Evolutionary conservation across 2,113 vertebrate species (phyloP), one percentile per base, ranked within the genome.

Genomic region (Calyptomena viridis): DNA sequence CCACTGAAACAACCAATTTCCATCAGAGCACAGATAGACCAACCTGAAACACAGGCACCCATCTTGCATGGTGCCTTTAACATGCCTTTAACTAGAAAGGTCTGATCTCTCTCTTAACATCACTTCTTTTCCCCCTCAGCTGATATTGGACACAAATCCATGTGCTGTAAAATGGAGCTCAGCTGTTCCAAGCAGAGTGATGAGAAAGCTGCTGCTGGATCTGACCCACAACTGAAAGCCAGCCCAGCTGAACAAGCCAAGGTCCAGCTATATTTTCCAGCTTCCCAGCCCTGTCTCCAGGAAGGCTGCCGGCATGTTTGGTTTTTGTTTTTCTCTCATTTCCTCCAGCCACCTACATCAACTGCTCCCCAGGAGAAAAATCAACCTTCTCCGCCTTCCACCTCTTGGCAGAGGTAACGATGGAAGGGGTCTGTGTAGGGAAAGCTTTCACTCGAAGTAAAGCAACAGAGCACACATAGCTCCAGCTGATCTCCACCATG

Each of bases 281-380:
- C 64, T 73, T 92, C 95, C 96, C 94, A 86, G 64, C 71, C 77
- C 88, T 13, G 60, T 96, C 87, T 98, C 95, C 96, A 98, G 97
- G 96, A 98, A 98, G 95, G 63, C 68, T 93, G 84, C 60, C 2
- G 20, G 81, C 73, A 55, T 93, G 58, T 81, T 50, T 89, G 87
- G 11, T 49, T 91, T 95, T 87, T 97, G 91, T 95, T 95, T 83
- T 59, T 90, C 85, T 92, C 78, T 31, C 8, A 6, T 94, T 98
- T 97, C 88, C 90, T 97, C 77, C 39, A 76, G 73, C 76, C 55
- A 93, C 46, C 74, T 87, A 74, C 40, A 92, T 89, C 77, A 94
- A 95, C 93, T 81, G 68, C 40, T 91, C 56, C 40, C 37, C 9
- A 1, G 33, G 31, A 55, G 56, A 27, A 42, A 35, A 74, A 77